A percentile compares a stretch with the other conserved stretches of the same genome.
These are phyloP conservation scores for Xyrichtys novacula DNA, from an alignment of 2,797 vertebrate species.

Conservation along the genomic window DNA sequence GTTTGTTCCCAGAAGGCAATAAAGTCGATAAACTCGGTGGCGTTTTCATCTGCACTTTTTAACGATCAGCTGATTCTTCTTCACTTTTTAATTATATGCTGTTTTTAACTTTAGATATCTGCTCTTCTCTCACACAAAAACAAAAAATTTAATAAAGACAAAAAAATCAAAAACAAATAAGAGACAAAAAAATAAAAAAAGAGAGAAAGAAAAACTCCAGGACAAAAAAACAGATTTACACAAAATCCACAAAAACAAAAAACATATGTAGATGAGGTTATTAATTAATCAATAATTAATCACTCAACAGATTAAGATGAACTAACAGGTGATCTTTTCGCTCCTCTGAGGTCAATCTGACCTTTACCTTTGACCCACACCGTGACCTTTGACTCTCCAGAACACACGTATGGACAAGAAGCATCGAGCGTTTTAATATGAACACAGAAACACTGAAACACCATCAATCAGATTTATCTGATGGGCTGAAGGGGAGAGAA, in stretches of 20 bases:
- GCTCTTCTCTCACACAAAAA: too few relatives aligned
- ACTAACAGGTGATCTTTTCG: neutral
- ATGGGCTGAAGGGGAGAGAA: constrained; percentile 23
- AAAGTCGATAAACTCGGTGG: neutral
- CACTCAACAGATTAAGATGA: neutral
- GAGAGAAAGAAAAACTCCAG: too few relatives aligned
- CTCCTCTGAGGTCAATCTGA: neutral
- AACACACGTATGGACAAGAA: constrained; percentile 6
- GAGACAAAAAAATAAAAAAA: too few relatives aligned
- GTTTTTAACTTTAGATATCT: too few relatives aligned
- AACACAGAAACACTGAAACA: constrained; percentile 12
- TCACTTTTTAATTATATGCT: too few relatives aligned
- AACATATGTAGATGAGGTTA: too few relatives aligned
- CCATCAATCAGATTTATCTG: constrained; percentile 57
- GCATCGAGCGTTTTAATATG: constrained; percentile 48
- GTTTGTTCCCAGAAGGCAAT: neutral
- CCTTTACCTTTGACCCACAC: constrained; percentile 19
- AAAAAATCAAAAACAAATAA: too few relatives aligned
- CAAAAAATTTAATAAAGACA: too few relatives aligned
- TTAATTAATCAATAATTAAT: neutral
- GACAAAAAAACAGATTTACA: too few relatives aligned
- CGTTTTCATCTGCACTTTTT: neutral
- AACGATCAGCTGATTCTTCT: neutral
- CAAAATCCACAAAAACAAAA: too few relatives aligned
- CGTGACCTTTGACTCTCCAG: constrained; percentile 45